Conservation (phyloP, 2,797 vertebrate species). For the Acipenser transmontanus region DNA sequence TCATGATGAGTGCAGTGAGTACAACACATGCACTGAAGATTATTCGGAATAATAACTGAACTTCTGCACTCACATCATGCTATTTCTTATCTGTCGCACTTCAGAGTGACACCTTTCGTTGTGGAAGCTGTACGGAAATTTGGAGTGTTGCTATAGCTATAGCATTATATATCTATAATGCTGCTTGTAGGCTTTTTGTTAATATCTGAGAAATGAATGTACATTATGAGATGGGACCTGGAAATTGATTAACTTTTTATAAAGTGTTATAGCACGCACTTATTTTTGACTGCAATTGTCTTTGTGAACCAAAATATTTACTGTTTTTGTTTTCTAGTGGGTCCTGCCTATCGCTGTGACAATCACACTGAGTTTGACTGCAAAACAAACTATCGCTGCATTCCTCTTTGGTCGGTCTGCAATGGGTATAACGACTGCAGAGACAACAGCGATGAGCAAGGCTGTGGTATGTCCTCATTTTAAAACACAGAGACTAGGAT, state of each 20-base stretch:
- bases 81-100: too few relatives aligned
- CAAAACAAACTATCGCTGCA: conserved; percentile 86
- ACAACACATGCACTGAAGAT: neutral
- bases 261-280: too few relatives aligned
- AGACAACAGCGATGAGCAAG: conserved; percentile 91
- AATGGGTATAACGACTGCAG: conserved; percentile 85
- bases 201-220: too few relatives aligned
- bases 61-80: too few relatives aligned
- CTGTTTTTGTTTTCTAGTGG: conserved; percentile 63
- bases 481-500: neutral
- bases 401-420: conserved; percentile 83
- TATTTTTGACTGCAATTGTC: neutral
- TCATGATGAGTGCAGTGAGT: conserved; percentile 86
- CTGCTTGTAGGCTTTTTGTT: too few relatives aligned
- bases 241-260: too few relatives aligned
- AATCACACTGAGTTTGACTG: conserved; percentile 91
- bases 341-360: conserved; percentile 82
- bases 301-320: neutral
- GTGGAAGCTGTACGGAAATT: too few relatives aligned
- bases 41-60: neutral
- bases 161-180: too few relatives aligned
- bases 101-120: too few relatives aligned
- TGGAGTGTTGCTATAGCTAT: too few relatives aligned
- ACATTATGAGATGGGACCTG: too few relatives aligned
- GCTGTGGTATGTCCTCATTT: conserved; percentile 70